Conservation (phyloP, 2,797 vertebrate species). For the Trachurus trachurus region DNA sequence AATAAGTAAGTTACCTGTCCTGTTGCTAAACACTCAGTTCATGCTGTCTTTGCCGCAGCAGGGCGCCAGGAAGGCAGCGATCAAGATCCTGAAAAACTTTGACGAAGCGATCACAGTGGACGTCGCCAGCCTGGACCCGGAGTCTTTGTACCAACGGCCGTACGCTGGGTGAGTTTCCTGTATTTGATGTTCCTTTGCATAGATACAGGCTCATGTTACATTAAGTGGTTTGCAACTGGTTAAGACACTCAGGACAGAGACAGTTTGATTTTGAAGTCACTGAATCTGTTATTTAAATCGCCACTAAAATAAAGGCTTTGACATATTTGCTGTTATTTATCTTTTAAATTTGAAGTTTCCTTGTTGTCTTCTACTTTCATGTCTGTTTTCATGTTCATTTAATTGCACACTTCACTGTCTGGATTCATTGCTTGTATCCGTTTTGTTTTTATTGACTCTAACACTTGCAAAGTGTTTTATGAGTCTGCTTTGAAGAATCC, state of each 20-base stretch:
- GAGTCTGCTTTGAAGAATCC: constrained; percentile 18
- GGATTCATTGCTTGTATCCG: background rate
- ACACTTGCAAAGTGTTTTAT: constrained; percentile 13
- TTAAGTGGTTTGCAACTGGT: background rate
- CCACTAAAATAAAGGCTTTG: too few relatives aligned
- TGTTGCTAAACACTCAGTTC: constrained; percentile 15
- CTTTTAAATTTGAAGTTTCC: background rate
- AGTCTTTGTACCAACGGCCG: constrained; percentile 95
- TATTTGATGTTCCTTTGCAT: background rate
- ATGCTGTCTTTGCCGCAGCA: constrained; percentile 63
- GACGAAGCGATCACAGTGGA: constrained; percentile 99
- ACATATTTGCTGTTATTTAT: background rate
- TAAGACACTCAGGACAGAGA: background rate
- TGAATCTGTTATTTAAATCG: constrained; percentile 1
- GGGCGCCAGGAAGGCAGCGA: constrained; percentile 90
- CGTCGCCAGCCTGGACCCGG: constrained; percentile 96
- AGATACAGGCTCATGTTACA: background rate
- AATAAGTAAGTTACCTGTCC: background rate
- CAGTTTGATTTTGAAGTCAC: background rate
- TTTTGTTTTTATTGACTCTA: constrained; percentile 31
- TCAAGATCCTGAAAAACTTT: constrained; percentile 99
- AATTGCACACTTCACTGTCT: background rate
- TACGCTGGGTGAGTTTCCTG: constrained; percentile 93
- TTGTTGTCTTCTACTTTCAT: background rate
- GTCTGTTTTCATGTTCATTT: constrained; percentile 17